A percentile compares a stretch with the other conserved stretches of the same genome.
Conservation (phyloP, 1,140 invertebrate genomes). For the Phortica variegata region DNA sequence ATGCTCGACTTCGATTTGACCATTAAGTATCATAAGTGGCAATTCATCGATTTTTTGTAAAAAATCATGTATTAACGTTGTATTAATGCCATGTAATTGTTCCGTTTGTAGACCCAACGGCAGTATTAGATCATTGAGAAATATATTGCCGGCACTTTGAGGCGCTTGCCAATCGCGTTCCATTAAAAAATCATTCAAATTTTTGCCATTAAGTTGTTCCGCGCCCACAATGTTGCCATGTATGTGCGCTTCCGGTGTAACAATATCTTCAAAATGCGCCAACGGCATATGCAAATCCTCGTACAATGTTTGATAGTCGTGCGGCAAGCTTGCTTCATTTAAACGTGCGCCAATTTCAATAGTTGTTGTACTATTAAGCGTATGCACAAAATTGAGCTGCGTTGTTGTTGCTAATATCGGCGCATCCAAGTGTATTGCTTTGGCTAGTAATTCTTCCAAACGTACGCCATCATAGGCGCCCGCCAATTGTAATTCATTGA, state of each 20-base stretch:
- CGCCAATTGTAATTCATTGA: slow-evolving; percentile 46
- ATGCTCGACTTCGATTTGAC: slow-evolving; percentile 37
- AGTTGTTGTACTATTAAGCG: neutral
- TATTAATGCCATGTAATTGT: slow-evolving; percentile 27
- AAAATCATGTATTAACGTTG: slow-evolving; percentile 28
- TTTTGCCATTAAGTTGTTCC: slow-evolving; percentile 23
- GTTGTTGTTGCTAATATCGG: slow-evolving; percentile 13
- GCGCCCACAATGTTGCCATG: slow-evolving; percentile 21
- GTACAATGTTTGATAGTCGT: slow-evolving; percentile 29
- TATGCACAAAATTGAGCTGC: slow-evolving; percentile 20
- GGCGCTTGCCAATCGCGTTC: neutral
- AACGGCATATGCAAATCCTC: slow-evolving; percentile 27
- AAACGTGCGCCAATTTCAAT: slow-evolving; percentile 18
- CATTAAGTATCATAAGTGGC: slow-evolving; percentile 41
- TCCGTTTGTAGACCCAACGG: slow-evolving; percentile 25
- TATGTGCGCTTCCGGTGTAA: slow-evolving; percentile 22
- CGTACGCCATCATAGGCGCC: slow-evolving; percentile 52
- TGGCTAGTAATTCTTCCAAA: slow-evolving; percentile 46
- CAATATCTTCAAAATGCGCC: slow-evolving; percentile 21
- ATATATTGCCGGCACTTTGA: slow-evolving; percentile 13
- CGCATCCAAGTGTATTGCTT: slow-evolving; percentile 44
- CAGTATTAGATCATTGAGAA: slow-evolving; percentile 38
- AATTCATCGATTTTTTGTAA: slow-evolving; percentile 38
- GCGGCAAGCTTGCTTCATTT: slow-evolving; percentile 25
- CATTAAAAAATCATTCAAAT: slow-evolving; percentile 5